These are phyloP conservation scores for Prolemur simus DNA, from an alignment of 2,113 vertebrate genomes.

Conservation along the genomic window DNA sequence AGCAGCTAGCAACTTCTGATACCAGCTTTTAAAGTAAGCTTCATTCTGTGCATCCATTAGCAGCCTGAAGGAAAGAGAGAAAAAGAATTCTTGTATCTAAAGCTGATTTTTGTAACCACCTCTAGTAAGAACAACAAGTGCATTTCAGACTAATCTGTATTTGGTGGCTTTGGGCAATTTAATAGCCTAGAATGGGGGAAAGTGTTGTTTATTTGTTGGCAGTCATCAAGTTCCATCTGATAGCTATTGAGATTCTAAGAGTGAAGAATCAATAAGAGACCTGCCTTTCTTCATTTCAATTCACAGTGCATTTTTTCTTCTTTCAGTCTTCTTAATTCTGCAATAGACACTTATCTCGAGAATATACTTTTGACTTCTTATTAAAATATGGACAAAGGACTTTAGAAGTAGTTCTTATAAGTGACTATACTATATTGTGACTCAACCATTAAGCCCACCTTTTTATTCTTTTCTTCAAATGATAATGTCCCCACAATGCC, in stretches of 20 bases:
- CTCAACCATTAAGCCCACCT: not conserved
- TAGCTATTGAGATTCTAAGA: slow-evolving; percentile 73
- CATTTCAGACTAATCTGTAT: slow-evolving; percentile 61
- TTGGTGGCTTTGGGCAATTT: slow-evolving; percentile 65
- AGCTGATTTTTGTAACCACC: slow-evolving; percentile 38
- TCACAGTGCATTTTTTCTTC: not conserved
- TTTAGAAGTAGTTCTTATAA: not conserved
- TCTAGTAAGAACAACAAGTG: slow-evolving; percentile 56
- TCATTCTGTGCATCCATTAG: slow-evolving; percentile 83
- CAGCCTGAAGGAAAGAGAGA: slow-evolving; percentile 78
- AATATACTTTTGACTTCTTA: slow-evolving; percentile 3
- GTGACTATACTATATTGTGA: not conserved
- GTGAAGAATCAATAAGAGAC: slow-evolving; percentile 69
- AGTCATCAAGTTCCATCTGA: slow-evolving; percentile 59
- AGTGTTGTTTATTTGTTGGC: slow-evolving; percentile 61
- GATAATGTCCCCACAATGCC: not conserved
- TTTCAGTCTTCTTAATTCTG: slow-evolving; percentile 57
- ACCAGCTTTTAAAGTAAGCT: slow-evolving; percentile 84
- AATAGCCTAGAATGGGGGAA: slow-evolving; percentile 2
- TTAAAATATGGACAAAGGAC: slow-evolving; percentile 17
- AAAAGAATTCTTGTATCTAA: slow-evolving; percentile 64
- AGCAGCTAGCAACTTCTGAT: slow-evolving; percentile 82
- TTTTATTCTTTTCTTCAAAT: not conserved
- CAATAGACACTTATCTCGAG: slow-evolving; percentile 38
- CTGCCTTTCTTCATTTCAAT: slow-evolving; percentile 62